These are phyloP conservation scores for Propithecus coquereli DNA, from an alignment of 2,113 vertebrate species.

Conservation along the genomic window DNA sequence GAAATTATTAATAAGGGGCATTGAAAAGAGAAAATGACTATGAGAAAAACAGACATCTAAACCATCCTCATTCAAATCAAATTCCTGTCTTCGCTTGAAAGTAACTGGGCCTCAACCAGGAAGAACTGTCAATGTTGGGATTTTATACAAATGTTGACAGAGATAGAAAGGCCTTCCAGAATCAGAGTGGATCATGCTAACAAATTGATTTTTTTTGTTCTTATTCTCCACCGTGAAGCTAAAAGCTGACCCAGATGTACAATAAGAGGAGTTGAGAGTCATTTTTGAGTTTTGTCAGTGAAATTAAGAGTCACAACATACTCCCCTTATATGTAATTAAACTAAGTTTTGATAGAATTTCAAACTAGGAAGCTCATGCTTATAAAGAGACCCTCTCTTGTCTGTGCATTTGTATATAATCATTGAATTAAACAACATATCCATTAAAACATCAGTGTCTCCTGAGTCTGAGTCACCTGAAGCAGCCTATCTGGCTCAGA, in stretches of 20 bases:
- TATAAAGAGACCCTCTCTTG: neutral
- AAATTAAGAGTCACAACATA: neutral
- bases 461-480: neutral
- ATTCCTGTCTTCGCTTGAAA: neutral
- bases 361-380: neutral
- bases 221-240: neutral
- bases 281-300: neutral
- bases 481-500: neutral
- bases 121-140: neutral
- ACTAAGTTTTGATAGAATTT: slow-evolving; percentile 11
- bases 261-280: neutral
- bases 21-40: neutral
- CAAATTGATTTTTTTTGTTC: neutral
- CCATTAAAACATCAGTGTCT: neutral
- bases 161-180: neutral
- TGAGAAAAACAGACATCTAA: neutral
- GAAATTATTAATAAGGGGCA: neutral
- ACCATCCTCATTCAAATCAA: neutral
- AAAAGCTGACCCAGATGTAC: neutral
- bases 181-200: neutral
- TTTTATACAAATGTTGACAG: neutral
- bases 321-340: neutral
- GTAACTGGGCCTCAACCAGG: neutral
- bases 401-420: neutral
- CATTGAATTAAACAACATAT: neutral